phyloP scores from a whole-genome alignment of 1,140 invertebrate genomes.

The Cotesia glomerata region DNA sequence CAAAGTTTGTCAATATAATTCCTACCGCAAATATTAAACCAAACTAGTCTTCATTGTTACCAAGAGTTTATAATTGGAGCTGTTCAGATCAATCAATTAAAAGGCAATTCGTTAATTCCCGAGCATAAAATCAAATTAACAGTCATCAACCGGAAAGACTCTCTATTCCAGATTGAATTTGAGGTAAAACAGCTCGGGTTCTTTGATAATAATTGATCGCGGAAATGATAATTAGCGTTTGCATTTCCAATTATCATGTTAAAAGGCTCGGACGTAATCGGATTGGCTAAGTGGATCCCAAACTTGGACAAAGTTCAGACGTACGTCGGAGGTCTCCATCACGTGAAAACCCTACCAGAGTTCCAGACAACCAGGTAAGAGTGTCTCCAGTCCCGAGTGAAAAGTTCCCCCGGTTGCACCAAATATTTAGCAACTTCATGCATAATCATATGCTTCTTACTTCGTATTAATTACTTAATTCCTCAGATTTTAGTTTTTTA shows the following conservation, averaged over 20 bases:
- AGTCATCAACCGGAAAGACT: background rate
- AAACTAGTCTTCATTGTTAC: no score
- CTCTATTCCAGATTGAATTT: no score
- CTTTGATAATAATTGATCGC: background rate
- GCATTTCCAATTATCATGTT: background rate
- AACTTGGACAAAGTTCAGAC: background rate
- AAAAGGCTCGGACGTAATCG: background rate
- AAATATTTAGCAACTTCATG: background rate
- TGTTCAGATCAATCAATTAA: no score
- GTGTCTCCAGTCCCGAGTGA: background rate
- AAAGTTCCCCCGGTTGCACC: background rate
- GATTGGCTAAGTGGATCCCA: background rate
- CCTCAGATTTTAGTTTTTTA: no score
- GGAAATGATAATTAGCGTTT: background rate
- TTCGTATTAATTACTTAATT: no score
- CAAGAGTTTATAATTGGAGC: no score
- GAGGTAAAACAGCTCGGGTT: background rate
- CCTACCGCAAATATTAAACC: no score
- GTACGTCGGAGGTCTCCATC: background rate
- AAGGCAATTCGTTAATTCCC: background rate
- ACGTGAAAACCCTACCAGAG: background rate
- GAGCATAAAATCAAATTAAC: background rate
- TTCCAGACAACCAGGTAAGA: background rate
- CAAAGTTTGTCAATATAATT: no score
- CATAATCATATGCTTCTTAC: background rate